Base-by-base conservation (phyloP, 2,113 vertebrate species). In the Tragelaphus buxtoni region DNA sequence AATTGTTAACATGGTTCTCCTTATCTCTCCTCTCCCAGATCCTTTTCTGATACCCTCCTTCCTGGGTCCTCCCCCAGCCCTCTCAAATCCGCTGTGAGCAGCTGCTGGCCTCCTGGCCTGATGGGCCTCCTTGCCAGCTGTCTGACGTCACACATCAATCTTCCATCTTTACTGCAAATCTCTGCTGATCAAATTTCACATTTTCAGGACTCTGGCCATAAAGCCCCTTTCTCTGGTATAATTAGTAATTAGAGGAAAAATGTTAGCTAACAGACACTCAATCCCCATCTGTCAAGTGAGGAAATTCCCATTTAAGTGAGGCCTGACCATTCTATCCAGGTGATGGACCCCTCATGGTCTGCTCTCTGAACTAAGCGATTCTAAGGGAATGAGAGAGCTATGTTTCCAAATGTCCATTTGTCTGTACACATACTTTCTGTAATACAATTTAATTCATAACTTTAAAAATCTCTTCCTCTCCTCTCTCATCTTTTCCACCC, bases 181-280 rank as follows among this genome's bases (percentile, higher is more conserved):
- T 98, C 98, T 98, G 97, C 97, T 83, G 98, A 98, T 99, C 98
- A 3, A 96, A 96, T 99, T 99, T 98, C 99, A 98, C 61, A 60
- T 98, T 98, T 98, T 96, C 93, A 98, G 98, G 94, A 97, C 98
- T 97, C 97, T 2, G 20, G 95, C 96, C 18, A 93, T 98, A 98
- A 98, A 98, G 97, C 96, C 95, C 91, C 96, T 98, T 98, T 98
- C 97, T 98, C 97, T 98, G 95, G 97, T 98, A 97, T 99, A 98
- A 99, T 98, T 98, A 99, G 98, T 98, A 99, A 99, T 99, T 99
- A 99, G 98, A 98, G 86, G 96, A 97, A 98, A 98, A 98, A 98
- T 98, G 98, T 98, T 98, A 98, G 98, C 98, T 97, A 99, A 99
- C 99, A 99, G 99, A 99, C 98, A 99, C 98, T 98, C 98, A 98